These are phyloP conservation scores for Mormyrus iriodes DNA, from an alignment of 2,113 vertebrate species.

Conservation along the genomic window DNA sequence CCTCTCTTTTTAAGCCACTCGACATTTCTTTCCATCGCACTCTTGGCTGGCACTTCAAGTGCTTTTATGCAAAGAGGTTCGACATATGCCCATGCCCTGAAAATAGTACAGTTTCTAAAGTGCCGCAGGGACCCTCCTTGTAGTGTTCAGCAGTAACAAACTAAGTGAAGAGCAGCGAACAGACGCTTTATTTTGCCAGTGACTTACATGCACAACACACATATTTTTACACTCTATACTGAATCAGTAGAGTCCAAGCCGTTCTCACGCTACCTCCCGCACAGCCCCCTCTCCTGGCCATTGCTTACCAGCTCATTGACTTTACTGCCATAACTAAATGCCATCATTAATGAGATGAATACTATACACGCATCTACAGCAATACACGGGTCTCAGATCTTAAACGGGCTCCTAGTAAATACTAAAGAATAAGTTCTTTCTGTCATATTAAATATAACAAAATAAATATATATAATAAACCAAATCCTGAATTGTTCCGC, in stretches of 20 bases:
- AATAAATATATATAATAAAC: too few relatives aligned
- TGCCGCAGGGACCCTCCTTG: background rate
- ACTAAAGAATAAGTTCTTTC: background rate
- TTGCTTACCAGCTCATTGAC: background rate
- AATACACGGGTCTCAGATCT: background rate
- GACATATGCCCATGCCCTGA: background rate
- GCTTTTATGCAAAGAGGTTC: background rate
- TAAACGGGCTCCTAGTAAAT: background rate
- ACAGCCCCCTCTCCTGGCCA: background rate
- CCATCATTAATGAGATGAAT: background rate
- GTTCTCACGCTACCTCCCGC: background rate
- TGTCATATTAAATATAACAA: background rate
- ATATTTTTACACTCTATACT: background rate
- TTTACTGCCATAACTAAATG: background rate
- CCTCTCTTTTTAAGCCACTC: conserved; percentile 23
- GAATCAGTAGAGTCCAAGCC: background rate
- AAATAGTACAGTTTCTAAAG: background rate
- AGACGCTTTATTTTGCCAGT: background rate
- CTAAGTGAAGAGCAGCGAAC: background rate
- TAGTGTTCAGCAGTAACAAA: background rate
- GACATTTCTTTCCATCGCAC: background rate
- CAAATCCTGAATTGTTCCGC: background rate
- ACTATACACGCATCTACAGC: background rate
- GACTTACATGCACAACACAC: background rate
- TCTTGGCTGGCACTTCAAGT: background rate